Base-by-base conservation (phyloP, 1,140 invertebrate species). In the Papilio aristodemus region DNA sequence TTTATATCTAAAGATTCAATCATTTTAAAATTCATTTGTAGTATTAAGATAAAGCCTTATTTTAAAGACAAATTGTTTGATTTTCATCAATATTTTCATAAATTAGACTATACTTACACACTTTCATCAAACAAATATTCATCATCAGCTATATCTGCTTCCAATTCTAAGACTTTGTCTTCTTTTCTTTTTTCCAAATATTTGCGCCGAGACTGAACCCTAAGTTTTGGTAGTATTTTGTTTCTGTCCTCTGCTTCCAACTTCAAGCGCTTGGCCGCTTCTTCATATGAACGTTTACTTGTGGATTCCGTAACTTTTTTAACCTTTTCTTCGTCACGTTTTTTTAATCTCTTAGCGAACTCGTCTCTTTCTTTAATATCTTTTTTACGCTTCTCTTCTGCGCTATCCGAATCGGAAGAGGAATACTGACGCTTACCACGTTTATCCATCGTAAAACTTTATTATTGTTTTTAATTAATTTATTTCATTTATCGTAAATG, bases 111-210 rank as follows among this genome's bases (percentile, higher is more conserved):
- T 70, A 93, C 94, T 93, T 94, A 97, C 95, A 96, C 93, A 81
- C 95, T 94, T 71, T 97, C 96, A 32, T 96, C 95, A 91, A 99
- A 99, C 1, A 99, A 92, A 89, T 97, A 98, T 91, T 99, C 97
- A 92, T 99, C 98, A 90, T 99, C 99, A n/a, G 95, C 85, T 66
- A 99, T 97, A 84, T 98, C 97, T 19, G 95, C 96, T 92, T 99
- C 98, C 39, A 99, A 91, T 87, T 99, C 98, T n/a, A 95, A 93
- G 41, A 99, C 94, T 93, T 99, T 99, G 80, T 99, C 98, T 66
- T 96, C 96, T 92, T 99, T 98, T 63, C 99, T 93, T 90, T 99
- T 99, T 75, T 96, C 96, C 70, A 99, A 93, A 92, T 99, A 99
- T 83, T 97, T 96, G 64, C 97, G 93, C 37, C 99, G 94, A 0